phyloP scores from a whole-genome alignment of 2,113 vertebrate genomes.

The Nerophis ophidion region DNA sequence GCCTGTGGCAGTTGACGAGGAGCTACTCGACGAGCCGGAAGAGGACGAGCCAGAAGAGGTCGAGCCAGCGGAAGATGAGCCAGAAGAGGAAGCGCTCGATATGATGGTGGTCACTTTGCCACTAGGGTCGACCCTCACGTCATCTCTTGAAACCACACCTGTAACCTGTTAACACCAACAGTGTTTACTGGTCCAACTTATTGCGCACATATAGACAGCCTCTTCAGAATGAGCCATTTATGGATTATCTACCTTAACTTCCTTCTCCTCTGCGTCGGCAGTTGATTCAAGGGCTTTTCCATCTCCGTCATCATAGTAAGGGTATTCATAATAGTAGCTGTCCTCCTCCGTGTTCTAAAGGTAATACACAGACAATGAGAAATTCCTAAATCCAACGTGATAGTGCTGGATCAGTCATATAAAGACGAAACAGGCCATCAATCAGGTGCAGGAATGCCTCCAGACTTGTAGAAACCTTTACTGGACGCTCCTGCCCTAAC shows the following conservation, averaged over 20 bases:
- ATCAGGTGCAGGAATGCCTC: slow-evolving; percentile 38
- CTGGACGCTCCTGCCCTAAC: slow-evolving; percentile 31
- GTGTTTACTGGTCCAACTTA: too few relatives aligned
- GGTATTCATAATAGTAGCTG: slow-evolving; percentile 92
- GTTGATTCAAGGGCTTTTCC: slow-evolving; percentile 60
- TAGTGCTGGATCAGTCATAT: too few relatives aligned
- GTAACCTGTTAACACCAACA: slow-evolving; percentile 18
- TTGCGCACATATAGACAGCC: not conserved
- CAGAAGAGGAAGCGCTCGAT: slow-evolving; percentile 24
- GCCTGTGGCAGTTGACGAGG: slow-evolving; percentile 30
- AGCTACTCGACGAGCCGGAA: slow-evolving; percentile 15
- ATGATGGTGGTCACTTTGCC: slow-evolving; percentile 27
- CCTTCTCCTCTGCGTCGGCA: slow-evolving; percentile 53
- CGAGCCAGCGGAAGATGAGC: slow-evolving; percentile 15
- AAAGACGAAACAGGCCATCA: slow-evolving; percentile 10
- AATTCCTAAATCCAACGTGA: slow-evolving; percentile 10
- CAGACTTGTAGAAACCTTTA: not conserved
- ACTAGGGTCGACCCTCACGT: not conserved
- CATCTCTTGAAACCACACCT: slow-evolving; percentile 29
- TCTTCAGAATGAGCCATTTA: not conserved
- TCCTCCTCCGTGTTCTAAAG: slow-evolving; percentile 72
- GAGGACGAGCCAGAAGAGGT: slow-evolving; percentile 8
- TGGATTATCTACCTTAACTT: slow-evolving; percentile 58
- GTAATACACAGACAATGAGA: slow-evolving; percentile 11
- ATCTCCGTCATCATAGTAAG: slow-evolving; percentile 84